phyloP scores from a whole-genome alignment of 2,888 invertebrate genomes.

The Cephus rjabovi region DNA sequence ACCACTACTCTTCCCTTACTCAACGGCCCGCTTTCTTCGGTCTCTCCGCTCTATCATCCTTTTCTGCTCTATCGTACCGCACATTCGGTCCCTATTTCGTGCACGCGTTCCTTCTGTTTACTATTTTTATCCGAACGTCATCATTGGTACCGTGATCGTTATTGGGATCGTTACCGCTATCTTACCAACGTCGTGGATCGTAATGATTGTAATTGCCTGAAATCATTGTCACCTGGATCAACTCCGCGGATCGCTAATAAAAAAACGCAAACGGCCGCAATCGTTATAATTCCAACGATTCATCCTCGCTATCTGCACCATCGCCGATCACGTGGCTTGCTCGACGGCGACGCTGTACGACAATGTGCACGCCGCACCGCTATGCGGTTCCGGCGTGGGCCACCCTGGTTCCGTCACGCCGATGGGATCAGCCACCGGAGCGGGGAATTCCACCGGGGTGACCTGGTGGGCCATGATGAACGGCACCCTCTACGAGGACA shows the following conservation, averaged over 20 bases:
- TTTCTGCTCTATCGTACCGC: conserved; percentile 43
- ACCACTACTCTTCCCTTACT: conserved; percentile 44
- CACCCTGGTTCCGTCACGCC: conserved; percentile 66
- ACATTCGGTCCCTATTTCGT: conserved; percentile 25
- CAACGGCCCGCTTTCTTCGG: conserved; percentile 19
- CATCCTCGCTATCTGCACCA: conserved; percentile 73
- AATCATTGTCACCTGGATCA: conserved; percentile 19
- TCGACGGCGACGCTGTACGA: conserved; percentile 87
- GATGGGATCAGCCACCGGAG: conserved; percentile 78
- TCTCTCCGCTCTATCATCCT: conserved; percentile 26
- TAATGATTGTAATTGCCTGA: neutral
- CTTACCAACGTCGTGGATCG: neutral
- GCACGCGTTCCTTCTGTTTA: conserved; percentile 59
- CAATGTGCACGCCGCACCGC: conserved; percentile 81
- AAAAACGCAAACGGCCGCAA: conserved; percentile 25
- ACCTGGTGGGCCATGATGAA: conserved; percentile 88
- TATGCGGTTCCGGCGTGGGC: conserved; percentile 67
- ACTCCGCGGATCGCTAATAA: neutral
- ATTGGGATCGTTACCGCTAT: neutral
- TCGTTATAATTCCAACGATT: conserved; percentile 50
- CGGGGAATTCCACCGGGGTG: conserved; percentile 86
- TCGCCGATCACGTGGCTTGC: conserved; percentile 83
- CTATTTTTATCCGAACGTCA: conserved; percentile 46
- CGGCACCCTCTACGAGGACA: conserved; percentile 83
- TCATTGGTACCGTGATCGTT: neutral